Base-by-base conservation (phyloP, 1,140 invertebrate species). In the Eumeta japonica region DNA sequence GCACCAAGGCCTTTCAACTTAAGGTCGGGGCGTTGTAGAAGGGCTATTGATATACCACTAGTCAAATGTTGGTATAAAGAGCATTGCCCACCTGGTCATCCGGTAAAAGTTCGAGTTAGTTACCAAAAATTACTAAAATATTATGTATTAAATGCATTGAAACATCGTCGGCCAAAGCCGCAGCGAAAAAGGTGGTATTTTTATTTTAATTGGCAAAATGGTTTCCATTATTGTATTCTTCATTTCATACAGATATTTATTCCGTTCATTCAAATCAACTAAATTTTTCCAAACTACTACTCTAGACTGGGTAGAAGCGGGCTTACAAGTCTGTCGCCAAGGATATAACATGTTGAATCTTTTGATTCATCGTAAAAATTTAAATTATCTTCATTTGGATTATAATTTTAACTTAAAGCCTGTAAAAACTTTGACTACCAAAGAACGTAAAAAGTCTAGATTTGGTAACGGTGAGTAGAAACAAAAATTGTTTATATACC, bases 361-460 rank as follows among this genome's bases (percentile, higher is more conserved):
- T 20, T 78, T 99, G 31, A 99, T 99, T 62, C 97, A 99, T 77
- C 87, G 97, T 32, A 99, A 99, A 74, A 99, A 99, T 76, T 82
- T 99, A 5, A 99, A 99, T 65, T 99, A 99, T 63, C 82, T 99
- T 16, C 97, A 99, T 84, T 82, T 99, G 65, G 97, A 99, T 79
- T 99, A 99, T 65, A 99, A 99, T 75, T 99, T 99, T 62, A 99
- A 99, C 70, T 81, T 99, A 60, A 99, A 99, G 72, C 97, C 97
- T 0, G 97, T 99, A 0, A 99, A 99, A 70, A 99, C 97, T 0
- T 78, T 99, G 18, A 99, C 97, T 0, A 99, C 97, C 0, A 98
- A 98, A 62, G 97, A 99, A 63, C 84, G 97, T 70, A 99, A 99
- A 75, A 99, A 99, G 62, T 98, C 96, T 7, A 81, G 97, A 38